Evolutionary conservation across 1,140 invertebrate species (phyloP).

Genomic region (Heliconius congener): DNA sequence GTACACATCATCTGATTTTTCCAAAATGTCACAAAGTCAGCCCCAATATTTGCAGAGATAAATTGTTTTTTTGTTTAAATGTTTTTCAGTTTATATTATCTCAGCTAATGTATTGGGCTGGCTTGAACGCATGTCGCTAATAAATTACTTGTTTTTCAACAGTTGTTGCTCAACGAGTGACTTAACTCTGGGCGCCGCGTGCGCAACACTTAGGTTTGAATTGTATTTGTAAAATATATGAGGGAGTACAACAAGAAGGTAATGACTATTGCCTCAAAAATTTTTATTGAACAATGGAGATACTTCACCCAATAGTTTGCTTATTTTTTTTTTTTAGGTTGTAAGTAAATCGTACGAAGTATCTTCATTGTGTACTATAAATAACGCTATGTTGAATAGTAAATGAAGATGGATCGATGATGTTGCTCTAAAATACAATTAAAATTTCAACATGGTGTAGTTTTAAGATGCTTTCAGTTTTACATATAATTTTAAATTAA

Average conservation of each 20-base stretch:
- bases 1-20: slow-evolving; percentile 56
- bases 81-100: slow-evolving; percentile 21
- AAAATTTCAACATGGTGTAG: slow-evolving; percentile 47
- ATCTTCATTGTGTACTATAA: slow-evolving; percentile 60
- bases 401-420: neutral
- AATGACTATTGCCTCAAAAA: slow-evolving; percentile 74
- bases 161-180: slow-evolving; percentile 81
- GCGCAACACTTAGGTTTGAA: slow-evolving; percentile 80
- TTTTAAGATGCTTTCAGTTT: slow-evolving; percentile 54
- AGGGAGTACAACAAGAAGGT: slow-evolving; percentile 78
- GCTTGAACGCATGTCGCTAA: slow-evolving; percentile 78
- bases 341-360: slow-evolving; percentile 40
- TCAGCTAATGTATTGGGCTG: slow-evolving; percentile 66
- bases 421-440: neutral
- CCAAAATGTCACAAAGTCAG: slow-evolving; percentile 71
- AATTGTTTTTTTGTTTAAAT: slow-evolving; percentile 17
- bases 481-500: slow-evolving; percentile 58
- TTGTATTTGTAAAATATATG: slow-evolving; percentile 78
- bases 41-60: slow-evolving; percentile 67
- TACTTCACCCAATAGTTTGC: slow-evolving; percentile 46
- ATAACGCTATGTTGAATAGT: slow-evolving; percentile 55
- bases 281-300: slow-evolving; percentile 68
- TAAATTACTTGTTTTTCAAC: slow-evolving; percentile 81
- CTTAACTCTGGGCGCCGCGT: slow-evolving; percentile 79
- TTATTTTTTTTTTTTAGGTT: slow-evolving; percentile 27